Base-by-base conservation (phyloP, 2,888 invertebrate genomes). In the Spisula solida region DNA sequence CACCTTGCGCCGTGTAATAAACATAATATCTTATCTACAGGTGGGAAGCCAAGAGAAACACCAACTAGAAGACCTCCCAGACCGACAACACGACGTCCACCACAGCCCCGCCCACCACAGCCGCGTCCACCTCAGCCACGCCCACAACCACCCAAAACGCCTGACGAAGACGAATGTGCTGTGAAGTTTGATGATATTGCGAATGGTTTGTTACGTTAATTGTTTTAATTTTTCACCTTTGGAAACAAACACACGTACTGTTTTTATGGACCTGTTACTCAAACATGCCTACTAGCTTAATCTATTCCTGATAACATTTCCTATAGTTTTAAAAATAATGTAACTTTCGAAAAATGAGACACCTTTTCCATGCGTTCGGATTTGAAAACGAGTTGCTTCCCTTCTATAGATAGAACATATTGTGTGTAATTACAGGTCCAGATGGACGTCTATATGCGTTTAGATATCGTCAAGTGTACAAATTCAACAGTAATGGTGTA, bases 361-460 rank as follows among this genome's bases (percentile, higher is more conserved):
- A 41, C 4, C 41, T 41, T 41, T 41, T 41, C 41, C 41, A 5
- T 8, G 41, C 8, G 41, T 41, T 41, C 41, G 41, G 41, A 41
- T 10, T 51, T 51, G n/a, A 10, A 66, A 66, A 1, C 10, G 60
- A 25, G 60, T 66, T 66, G n/a, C 60, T 25, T 25, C 10, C 60
- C 60, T 25, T 66, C 1, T 1, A 60, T n/a, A 20, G 60, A 60
- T 0, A 60, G 8, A 20, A 2, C 41, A 16, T 47, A 47, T 51
- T 51, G 51, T 51, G 51, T 51, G 16, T 51, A 16, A 51, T 51
- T 75, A 18, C 34, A 95, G 95, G 92, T 25, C 94, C 94, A 6
- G 95, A 96, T 85, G 89, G 93, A 10, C 88, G 90, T 31, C 88
- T 94, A 16, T 95, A 95, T 83, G 94, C 94, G 0, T 94, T 95